Percentiles rank a stretch among this genome's conserved stretches.
These are phyloP conservation scores for Bovichtus diacanthus DNA, from an alignment of 2,797 vertebrate species.

Conservation along the genomic window DNA sequence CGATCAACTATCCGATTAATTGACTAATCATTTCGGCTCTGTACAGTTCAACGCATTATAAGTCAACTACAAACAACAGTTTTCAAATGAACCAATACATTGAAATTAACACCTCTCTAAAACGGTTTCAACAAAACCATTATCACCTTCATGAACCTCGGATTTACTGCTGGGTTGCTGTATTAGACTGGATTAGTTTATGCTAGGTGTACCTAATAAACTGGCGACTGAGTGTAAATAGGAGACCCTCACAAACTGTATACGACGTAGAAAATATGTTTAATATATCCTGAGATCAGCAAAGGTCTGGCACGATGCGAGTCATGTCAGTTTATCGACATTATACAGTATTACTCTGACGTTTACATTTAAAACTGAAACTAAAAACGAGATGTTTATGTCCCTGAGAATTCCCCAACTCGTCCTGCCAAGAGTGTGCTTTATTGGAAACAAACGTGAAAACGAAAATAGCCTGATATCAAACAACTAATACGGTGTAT, in stretches of 20 bases:
- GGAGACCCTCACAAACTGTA: neutral
- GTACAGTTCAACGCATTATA: neutral
- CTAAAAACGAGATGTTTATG: conserved; percentile 30
- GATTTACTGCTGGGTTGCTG: neutral
- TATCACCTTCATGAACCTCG: neutral
- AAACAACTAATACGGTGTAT: neutral
- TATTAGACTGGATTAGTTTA: neutral
- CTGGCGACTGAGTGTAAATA: neutral
- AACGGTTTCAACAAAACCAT: neutral
- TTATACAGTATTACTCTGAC: neutral
- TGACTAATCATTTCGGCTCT: neutral
- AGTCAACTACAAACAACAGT: neutral
- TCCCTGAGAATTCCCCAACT: conserved; percentile 42
- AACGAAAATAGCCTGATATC: rapidly evolving
- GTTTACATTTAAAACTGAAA: conserved; percentile 67
- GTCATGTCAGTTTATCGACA: neutral
- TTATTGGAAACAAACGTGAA: conserved; percentile 4
- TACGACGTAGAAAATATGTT: neutral
- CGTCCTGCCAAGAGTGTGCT: neutral
- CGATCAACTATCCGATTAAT: neutral
- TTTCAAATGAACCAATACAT: neutral
- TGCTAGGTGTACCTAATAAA: neutral
- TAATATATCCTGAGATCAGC: neutral
- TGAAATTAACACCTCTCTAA: neutral
- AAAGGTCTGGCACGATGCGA: neutral